Conservation (phyloP, 92 coral and sea anemone genomes). For the Epizoanthus fatuus region DNA sequence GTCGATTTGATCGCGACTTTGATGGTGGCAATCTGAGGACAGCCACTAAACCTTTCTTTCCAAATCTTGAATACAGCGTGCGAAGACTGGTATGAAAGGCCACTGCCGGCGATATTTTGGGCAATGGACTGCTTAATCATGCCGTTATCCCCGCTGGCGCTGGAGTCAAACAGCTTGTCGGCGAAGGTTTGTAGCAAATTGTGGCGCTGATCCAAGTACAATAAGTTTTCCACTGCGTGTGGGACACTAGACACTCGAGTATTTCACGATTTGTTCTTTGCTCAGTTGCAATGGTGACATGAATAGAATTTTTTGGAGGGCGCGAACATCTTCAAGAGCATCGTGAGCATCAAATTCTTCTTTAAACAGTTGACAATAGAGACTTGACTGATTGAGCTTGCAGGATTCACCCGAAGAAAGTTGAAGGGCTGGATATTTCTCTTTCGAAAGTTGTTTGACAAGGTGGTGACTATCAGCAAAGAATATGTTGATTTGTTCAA, state of each 20-base stretch:
- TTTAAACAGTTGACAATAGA: background rate
- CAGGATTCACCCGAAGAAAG: conserved; percentile 2
- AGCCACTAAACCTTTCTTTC: background rate
- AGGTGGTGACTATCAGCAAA: conserved; percentile 56
- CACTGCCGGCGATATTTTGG: conserved; percentile 6
- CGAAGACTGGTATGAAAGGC: background rate
- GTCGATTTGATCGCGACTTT: background rate
- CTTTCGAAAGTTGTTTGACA: conserved; percentile 42
- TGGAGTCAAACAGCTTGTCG: background rate
- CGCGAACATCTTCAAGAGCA: conserved; percentile 12
- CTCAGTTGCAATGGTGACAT: background rate
- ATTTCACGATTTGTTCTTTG: background rate
- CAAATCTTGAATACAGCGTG: background rate
- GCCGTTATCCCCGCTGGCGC: background rate
- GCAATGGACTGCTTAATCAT: background rate
- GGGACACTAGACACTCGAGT: background rate
- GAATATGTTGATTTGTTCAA: conserved; percentile 30
- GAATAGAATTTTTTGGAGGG: background rate
- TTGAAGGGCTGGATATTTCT: conserved; percentile 42
- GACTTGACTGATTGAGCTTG: background rate
- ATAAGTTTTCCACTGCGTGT: background rate
- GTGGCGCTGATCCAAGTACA: background rate
- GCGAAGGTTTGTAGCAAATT: background rate
- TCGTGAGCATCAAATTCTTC: background rate
- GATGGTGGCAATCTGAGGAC: conserved; percentile 1